Conservation (phyloP, 2,888 invertebrate species). For the Hoplodrina blanda region DNA sequence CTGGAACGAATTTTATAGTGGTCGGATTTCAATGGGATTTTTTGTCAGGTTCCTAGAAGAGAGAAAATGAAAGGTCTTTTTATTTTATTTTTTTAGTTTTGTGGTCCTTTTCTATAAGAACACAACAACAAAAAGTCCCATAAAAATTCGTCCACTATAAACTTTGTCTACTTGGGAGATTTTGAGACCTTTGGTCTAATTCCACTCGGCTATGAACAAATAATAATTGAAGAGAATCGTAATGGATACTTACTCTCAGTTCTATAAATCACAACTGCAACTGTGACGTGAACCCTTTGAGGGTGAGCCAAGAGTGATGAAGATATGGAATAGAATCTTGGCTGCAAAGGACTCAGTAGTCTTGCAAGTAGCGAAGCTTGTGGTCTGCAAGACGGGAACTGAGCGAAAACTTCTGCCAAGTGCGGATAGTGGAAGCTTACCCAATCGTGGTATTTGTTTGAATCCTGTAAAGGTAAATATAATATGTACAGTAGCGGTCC, state of each 20-base stretch:
- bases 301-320: conserved; percentile 94
- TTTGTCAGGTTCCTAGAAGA: no score
- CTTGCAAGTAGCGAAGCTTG: conserved; percentile 95
- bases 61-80: no score
- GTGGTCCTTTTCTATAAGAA: no score
- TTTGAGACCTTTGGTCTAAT: no score
- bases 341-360: conserved; percentile 95
- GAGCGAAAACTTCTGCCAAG: conserved; percentile 95
- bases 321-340: conserved; percentile 98
- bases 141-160: no score
- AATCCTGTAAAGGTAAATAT: conserved; percentile 91
- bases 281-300: conserved; percentile 96
- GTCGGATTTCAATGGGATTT: no score
- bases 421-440: conserved; percentile 96
- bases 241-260: conserved; percentile 92
- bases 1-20: no score
- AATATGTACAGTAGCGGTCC: no score
- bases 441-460: conserved; percentile 98
- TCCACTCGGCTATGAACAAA: background rate
- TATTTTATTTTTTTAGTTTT: no score
- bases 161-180: no score
- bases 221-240: background rate
- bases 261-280: conserved; percentile 96
- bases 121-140: no score
- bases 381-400: conserved; percentile 96